phyloP scores from a whole-genome alignment of 30 jellyfish, hydroid and myxozoan species.

The Chironex yamaguchii region DNA sequence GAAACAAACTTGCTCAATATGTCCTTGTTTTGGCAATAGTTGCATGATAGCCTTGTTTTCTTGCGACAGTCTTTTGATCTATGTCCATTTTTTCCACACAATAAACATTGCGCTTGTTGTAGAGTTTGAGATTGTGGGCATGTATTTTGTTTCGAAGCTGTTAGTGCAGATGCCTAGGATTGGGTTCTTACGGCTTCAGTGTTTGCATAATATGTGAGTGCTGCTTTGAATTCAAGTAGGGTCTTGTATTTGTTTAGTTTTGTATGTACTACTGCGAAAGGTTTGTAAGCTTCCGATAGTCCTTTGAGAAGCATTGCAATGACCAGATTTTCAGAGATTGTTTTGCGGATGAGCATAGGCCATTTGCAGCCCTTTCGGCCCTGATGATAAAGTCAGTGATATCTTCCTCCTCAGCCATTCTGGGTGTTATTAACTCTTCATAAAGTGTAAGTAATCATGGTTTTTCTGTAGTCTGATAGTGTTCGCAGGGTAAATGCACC shows the following conservation, averaged over 20 bases:
- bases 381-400: slow-evolving; percentile 33
- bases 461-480: slow-evolving; percentile 30
- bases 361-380: slow-evolving; percentile 41
- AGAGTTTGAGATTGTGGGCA: not conserved
- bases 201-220: slow-evolving; percentile 34
- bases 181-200: slow-evolving; percentile 36
- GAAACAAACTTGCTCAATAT: slow-evolving; percentile 42
- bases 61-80: slow-evolving; percentile 36
- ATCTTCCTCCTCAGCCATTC: slow-evolving; percentile 20
- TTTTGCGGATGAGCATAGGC: slow-evolving; percentile 17
- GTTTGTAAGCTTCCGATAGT: slow-evolving; percentile 44
- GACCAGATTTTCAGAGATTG: slow-evolving; percentile 6
- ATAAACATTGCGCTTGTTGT: slow-evolving; percentile 20
- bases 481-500: slow-evolving; percentile 6
- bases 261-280: slow-evolving; percentile 66
- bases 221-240: slow-evolving; percentile 60
- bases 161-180: slow-evolving; percentile 7
- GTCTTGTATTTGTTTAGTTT: slow-evolving; percentile 53
- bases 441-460: slow-evolving; percentile 40
- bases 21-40: slow-evolving; percentile 56
- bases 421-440: slow-evolving; percentile 1
- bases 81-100: slow-evolving; percentile 62
- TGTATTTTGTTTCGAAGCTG: not conserved
- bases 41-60: slow-evolving; percentile 23
- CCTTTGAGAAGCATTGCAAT: slow-evolving; percentile 43